phyloP scores from a whole-genome alignment of 2,888 invertebrate genomes.

The Orgyia antiqua region DNA sequence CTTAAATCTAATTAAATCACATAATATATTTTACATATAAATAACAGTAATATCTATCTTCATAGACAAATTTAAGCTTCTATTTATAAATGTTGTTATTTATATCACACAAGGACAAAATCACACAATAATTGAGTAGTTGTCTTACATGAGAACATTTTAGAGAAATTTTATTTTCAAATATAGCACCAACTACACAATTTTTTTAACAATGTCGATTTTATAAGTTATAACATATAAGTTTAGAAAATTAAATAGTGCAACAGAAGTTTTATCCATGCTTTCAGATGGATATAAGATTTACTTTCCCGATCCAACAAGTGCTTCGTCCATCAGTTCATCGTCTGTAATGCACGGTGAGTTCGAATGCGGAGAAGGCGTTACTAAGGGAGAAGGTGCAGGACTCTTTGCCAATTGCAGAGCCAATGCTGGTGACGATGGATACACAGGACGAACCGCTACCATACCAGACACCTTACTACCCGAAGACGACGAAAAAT shows the following conservation, averaged over 20 bases:
- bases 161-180: no score
- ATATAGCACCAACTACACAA: no score
- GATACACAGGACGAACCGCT: conserved; percentile 77
- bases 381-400: conserved; percentile 82
- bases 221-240: no score
- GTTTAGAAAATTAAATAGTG: no score
- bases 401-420: conserved; percentile 88
- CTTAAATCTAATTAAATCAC: conserved; percentile 25
- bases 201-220: no score
- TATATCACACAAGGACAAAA: no score
- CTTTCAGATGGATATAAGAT: conserved; percentile 11
- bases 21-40: conserved; percentile 15
- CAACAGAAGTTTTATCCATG: no score
- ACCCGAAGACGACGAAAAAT: conserved; percentile 80
- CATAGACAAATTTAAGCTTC: no score
- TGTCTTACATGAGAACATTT: no score
- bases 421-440: conserved; percentile 80
- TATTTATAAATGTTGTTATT: no score
- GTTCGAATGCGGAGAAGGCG: conserved; percentile 83
- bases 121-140: no score
- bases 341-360: conserved; percentile 92
- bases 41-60: not conserved
- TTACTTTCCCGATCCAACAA: conserved; percentile 88
- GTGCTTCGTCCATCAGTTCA: conserved; percentile 92
- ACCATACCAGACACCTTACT: conserved; percentile 74